Conservation (phyloP, 1,140 invertebrate species). For the Aradophagus sp. region DNA sequence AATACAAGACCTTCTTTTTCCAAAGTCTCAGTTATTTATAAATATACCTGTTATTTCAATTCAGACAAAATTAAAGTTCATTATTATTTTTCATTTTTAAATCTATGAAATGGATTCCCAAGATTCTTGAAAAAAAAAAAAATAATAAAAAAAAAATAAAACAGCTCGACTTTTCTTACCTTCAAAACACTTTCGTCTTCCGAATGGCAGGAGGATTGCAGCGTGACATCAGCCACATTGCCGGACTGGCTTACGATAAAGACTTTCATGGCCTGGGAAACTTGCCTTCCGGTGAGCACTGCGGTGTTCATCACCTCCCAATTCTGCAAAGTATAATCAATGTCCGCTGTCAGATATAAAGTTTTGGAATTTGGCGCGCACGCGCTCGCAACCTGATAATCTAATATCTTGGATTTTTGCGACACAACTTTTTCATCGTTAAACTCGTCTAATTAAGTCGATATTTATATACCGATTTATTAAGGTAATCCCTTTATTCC, state of each 20-base stretch:
- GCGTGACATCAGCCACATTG: slow-evolving; percentile 94
- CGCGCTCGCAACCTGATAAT: slow-evolving; percentile 1
- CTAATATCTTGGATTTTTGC: slow-evolving; percentile 37
- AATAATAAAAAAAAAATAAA: too few relatives aligned
- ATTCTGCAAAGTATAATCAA: slow-evolving; percentile 80
- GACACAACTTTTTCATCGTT: slow-evolving; percentile 21
- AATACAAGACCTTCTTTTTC: too few relatives aligned
- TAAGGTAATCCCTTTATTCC: too few relatives aligned
- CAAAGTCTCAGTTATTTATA: too few relatives aligned
- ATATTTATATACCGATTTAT: slow-evolving; percentile 44
- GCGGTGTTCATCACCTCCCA: slow-evolving; percentile 97
- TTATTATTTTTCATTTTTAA: too few relatives aligned
- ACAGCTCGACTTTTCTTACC: slow-evolving; percentile 77
- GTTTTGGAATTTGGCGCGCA: slow-evolving; percentile 37
- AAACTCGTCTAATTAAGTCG: slow-evolving; percentile 41
- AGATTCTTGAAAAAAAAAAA: too few relatives aligned
- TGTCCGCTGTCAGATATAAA: slow-evolving; percentile 40
- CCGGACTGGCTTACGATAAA: slow-evolving; percentile 95
- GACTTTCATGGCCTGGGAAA: slow-evolving; percentile 95
- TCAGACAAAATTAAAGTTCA: too few relatives aligned
- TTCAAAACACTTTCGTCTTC: slow-evolving; percentile 97
- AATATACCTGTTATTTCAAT: too few relatives aligned
- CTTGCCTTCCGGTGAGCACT: slow-evolving; percentile 93
- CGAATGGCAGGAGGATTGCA: slow-evolving; percentile 95
- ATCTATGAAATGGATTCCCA: too few relatives aligned